Conservation (phyloP, 1,140 invertebrate species). For the Lerema accius region DNA sequence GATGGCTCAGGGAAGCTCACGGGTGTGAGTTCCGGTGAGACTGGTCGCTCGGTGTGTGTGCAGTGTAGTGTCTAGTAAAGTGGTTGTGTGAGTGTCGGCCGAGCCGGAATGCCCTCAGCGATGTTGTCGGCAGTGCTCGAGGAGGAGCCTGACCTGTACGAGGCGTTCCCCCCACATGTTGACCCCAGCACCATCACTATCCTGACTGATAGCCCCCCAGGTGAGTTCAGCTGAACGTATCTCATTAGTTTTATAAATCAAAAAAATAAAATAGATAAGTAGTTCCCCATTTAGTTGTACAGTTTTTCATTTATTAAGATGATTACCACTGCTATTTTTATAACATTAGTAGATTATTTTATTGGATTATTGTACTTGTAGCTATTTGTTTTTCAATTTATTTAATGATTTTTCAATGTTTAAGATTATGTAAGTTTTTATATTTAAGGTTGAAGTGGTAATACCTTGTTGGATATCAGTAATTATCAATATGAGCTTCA, state of each 20-base stretch:
- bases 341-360: no score
- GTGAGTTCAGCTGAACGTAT: slow-evolving; percentile 46
- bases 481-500: not conserved
- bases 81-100: slow-evolving; percentile 60
- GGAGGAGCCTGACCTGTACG: slow-evolving; percentile 88
- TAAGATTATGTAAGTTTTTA: no score
- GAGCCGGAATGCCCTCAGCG: slow-evolving; percentile 77
- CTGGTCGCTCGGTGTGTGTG: slow-evolving; percentile 63
- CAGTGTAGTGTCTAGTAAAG: slow-evolving; percentile 77
- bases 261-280: no score
- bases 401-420: no score
- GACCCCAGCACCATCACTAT: slow-evolving; percentile 88
- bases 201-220: slow-evolving; percentile 82
- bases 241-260: no score
- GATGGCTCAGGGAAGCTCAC: slow-evolving; percentile 69
- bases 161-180: slow-evolving; percentile 89
- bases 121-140: slow-evolving; percentile 85
- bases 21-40: slow-evolving; percentile 67
- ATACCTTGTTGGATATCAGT: no score
- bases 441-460: no score
- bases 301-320: no score
- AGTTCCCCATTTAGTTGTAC: no score
- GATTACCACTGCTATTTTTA: no score
- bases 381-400: no score
- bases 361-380: no score